A percentile compares a stretch with the other conserved stretches of the same genome.
Evolutionary conservation across 2,888 invertebrate genomes (phyloP).

Genomic region (Priocnemis perturbator): DNA sequence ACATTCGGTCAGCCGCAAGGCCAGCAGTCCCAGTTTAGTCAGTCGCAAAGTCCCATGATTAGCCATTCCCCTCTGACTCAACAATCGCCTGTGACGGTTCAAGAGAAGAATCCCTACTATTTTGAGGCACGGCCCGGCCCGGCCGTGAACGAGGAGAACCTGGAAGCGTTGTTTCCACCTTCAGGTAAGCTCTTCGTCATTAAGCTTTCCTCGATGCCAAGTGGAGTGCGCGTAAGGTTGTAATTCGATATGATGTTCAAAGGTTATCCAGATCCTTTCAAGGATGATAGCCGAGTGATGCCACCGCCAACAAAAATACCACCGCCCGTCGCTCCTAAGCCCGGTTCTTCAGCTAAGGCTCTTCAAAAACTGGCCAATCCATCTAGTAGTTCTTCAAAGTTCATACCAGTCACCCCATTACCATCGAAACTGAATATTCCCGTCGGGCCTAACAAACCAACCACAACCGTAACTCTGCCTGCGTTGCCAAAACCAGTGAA

Average conservation of each 20-base stretch:
- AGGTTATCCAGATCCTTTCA: slow-evolving; percentile 84
- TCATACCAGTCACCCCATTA: slow-evolving; percentile 55
- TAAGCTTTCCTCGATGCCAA: slow-evolving; percentile 5
- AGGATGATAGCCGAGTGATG: slow-evolving; percentile 76
- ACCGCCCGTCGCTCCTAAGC: slow-evolving; percentile 70
- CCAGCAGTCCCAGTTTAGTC: slow-evolving; percentile 63
- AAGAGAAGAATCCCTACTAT: slow-evolving; percentile 66
- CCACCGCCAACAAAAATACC: slow-evolving; percentile 70
- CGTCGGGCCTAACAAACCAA: slow-evolving; percentile 52
- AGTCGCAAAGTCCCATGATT: slow-evolving; percentile 68
- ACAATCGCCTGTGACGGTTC: slow-evolving; percentile 71
- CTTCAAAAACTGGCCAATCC: slow-evolving; percentile 65
- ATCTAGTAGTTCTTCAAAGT: slow-evolving; percentile 68
- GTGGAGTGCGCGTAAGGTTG: too few relatives aligned
- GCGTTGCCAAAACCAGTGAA: slow-evolving; percentile 68
- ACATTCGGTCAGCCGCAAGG: slow-evolving; percentile 59
- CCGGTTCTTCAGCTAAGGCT: slow-evolving; percentile 59
- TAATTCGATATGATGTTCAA: slow-evolving; percentile 18
- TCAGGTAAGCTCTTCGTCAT: slow-evolving; percentile 71
- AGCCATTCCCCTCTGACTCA: slow-evolving; percentile 67
- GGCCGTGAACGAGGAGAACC: slow-evolving; percentile 70
- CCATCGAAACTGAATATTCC: slow-evolving; percentile 59
- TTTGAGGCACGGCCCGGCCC: slow-evolving; percentile 62
- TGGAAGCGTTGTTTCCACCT: slow-evolving; percentile 81
- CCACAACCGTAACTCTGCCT: slow-evolving; percentile 54